Percentiles rank a stretch among this genome's conserved stretches.
These are phyloP conservation scores for Stomorhina lunata DNA, from an alignment of 2,888 invertebrate genomes.

Conservation along the genomic window DNA sequence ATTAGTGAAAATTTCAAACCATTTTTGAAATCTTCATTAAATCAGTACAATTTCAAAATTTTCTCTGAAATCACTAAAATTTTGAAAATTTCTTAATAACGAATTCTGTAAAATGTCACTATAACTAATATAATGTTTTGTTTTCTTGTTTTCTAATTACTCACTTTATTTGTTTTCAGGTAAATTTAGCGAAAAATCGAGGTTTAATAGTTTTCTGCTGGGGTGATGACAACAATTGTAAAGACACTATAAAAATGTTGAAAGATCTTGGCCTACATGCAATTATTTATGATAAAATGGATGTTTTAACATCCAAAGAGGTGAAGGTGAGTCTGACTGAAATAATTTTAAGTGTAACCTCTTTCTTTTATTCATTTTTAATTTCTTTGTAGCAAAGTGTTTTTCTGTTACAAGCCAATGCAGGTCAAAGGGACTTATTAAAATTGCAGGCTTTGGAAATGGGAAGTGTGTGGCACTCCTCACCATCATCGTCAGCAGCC, in stretches of 20 bases:
- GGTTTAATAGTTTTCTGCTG: constrained; percentile 96
- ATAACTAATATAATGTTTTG: too few relatives aligned
- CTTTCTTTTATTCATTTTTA: neutral
- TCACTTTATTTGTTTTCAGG: constrained; percentile 79
- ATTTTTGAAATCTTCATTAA: too few relatives aligned
- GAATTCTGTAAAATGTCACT: too few relatives aligned
- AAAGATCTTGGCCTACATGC: constrained; percentile 96
- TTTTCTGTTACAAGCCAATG: constrained; percentile 89
- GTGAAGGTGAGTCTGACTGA: constrained; percentile 72
- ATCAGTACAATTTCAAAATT: too few relatives aligned
- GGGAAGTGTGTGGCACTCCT: constrained; percentile 68
- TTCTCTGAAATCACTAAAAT: too few relatives aligned
- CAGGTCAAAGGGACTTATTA: constrained; percentile 82
- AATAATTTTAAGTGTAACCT: neutral
- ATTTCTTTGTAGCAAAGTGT: constrained; percentile 85
- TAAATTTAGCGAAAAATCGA: constrained; percentile 88
- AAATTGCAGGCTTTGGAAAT: constrained; percentile 78
- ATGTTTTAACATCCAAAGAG: constrained; percentile 80
- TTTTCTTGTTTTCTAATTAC: too few relatives aligned
- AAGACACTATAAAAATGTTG: constrained; percentile 90
- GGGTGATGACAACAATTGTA: constrained; percentile 97
- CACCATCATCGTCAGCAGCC: constrained; percentile 22
- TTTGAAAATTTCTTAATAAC: too few relatives aligned
- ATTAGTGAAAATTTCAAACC: too few relatives aligned
- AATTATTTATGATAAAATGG: constrained; percentile 97